Evolutionary conservation across 2,888 invertebrate genomes (phyloP), one percentile per base, ranked within the genome.

Genomic region (Phalangium opilio): DNA sequence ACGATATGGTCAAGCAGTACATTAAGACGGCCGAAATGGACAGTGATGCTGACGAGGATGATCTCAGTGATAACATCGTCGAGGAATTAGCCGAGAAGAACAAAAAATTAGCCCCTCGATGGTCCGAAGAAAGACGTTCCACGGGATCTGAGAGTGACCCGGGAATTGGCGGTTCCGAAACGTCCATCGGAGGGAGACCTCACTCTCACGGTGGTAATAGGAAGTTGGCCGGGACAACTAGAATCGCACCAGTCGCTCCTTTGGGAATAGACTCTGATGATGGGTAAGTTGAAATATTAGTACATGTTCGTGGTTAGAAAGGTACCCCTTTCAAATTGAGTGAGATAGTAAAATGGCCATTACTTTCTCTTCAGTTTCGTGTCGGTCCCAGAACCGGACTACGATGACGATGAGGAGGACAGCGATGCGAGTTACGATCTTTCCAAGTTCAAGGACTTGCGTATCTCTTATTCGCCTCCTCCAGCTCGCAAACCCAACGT

Each of bases 371-470:
- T 27, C 27, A 4, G 27, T 7, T 38, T 38, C 18, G 38, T 38
- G 15, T 38, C 38, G n/a, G 49, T 54, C 17, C 56, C 56, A 11
- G 56, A 55, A 44, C 56, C 56, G 3, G 56, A 56, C 43, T 56
- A 56, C 36, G 55, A 55, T 41, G 43, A 45, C 20, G 52, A 51
- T 36, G 55, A 52, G 14, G 47, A 47, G n/a, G 50, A 51, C 42
- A 47, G 45, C 43, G 49, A 51, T 8, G 38, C 17, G 19, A 47
- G 43, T 38, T 46, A 52, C 21, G 38, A 49, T 11, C 40, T 36
- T 21, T 40, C 45, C n/a, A 50, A 44, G 14, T 50, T 43, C 12
- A 50, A 47, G 19, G 46, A 50, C 33, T 43, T 52, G n/a, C 52
- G 50, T n/a, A 41, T 52, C 32, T 48, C 50, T 2, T 49, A 49